A percentile compares a stretch with the other conserved stretches of the same genome.
Conservation (phyloP, 2,113 vertebrate species). For the Gyps fulvus region DNA sequence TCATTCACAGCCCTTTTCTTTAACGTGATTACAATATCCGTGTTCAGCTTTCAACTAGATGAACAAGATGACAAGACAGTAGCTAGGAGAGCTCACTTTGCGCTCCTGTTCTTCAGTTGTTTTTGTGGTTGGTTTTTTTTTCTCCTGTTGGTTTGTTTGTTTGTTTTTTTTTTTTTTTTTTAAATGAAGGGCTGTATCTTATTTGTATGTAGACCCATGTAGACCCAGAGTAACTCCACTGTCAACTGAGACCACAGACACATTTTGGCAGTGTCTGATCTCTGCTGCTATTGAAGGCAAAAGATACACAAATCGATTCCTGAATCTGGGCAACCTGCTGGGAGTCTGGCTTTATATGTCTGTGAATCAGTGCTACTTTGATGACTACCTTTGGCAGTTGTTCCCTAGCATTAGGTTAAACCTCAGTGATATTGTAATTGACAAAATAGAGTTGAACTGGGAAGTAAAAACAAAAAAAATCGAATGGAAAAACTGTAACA, state of each 20-base stretch:
- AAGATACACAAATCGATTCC: not conserved
- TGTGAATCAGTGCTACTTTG: not conserved
- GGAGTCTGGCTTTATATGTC: not conserved
- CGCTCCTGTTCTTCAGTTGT: not conserved
- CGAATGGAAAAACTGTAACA: not conserved
- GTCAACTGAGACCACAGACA: not conserved
- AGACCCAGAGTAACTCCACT: slow-evolving; percentile 61
- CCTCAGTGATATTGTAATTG: not conserved
- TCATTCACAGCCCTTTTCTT: slow-evolving; percentile 10
- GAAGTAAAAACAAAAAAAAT: not conserved
- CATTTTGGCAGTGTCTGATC: not conserved
- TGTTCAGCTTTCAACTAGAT: not conserved
- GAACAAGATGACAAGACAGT: not conserved
- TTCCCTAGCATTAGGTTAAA: not conserved
- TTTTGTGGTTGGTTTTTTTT: not conserved
- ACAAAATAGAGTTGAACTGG: not conserved
- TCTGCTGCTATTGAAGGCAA: not conserved
- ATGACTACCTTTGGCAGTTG: not conserved
- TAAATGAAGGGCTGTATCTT: not conserved
- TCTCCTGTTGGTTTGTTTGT: too few relatives aligned
- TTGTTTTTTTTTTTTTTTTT: not conserved
- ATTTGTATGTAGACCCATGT: slow-evolving; percentile 11
- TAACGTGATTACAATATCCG: not conserved
- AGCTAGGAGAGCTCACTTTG: not conserved
- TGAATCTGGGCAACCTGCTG: not conserved